A percentile compares a stretch with the other conserved stretches of the same genome.
Evolutionary conservation across 2,113 vertebrate species (phyloP).

Genomic region (Percopsis transmontana): DNA sequence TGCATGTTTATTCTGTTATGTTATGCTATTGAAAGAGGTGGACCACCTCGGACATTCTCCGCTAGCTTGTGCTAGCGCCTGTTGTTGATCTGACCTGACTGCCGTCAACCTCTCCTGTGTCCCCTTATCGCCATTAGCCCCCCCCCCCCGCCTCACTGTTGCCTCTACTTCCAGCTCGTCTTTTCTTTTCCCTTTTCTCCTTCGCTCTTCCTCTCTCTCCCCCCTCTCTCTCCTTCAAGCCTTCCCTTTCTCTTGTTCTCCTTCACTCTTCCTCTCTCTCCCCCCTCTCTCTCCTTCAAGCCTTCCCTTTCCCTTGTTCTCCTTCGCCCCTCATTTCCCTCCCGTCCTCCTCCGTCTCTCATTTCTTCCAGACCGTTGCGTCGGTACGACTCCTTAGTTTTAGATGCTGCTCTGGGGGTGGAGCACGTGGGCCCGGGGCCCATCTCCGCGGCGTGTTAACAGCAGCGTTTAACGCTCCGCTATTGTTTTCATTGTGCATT

Average conservation of each 20-base stretch:
- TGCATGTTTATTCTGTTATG: too few relatives aligned
- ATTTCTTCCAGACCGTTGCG: constrained; percentile 19
- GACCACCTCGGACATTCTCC: too few relatives aligned
- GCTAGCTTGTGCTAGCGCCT: too few relatives aligned
- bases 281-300: background rate
- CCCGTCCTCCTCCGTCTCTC: background rate
- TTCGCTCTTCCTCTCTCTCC: background rate
- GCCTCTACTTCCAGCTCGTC: background rate
- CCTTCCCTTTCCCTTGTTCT: background rate
- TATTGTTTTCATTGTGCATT: background rate
- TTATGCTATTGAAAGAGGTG: too few relatives aligned
- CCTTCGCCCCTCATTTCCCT: background rate
- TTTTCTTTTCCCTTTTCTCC: background rate
- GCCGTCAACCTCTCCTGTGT: too few relatives aligned
- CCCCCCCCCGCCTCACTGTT: background rate
- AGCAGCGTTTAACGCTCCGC: constrained; percentile 13
- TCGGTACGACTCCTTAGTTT: constrained; percentile 5
- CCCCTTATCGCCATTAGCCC: too few relatives aligned
- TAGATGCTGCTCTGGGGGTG: background rate
- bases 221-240: too few relatives aligned
- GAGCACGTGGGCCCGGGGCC: too few relatives aligned
- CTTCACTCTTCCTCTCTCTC: background rate
- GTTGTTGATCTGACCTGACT: too few relatives aligned
- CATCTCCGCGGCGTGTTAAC: background rate
- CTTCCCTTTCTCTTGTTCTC: background rate